Evolutionary conservation across 2,113 vertebrate species (phyloP).

Genomic region (Atractosteus spatula): DNA sequence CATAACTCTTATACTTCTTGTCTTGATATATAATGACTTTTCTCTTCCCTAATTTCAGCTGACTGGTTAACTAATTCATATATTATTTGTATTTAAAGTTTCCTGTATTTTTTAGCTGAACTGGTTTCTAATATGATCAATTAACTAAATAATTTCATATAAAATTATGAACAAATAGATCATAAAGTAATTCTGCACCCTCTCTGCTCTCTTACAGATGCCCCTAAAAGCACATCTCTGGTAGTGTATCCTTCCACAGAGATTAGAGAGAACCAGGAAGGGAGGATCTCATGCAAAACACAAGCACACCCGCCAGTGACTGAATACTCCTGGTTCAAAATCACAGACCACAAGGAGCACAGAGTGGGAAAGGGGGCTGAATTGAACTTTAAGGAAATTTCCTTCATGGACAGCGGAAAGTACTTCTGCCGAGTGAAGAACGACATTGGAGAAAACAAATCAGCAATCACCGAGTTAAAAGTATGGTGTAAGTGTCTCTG

Average conservation of each 20-base stretch:
- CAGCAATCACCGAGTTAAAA: conserved; percentile 20
- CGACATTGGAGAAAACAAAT: conserved; percentile 26
- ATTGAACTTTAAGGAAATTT: conserved; percentile 10
- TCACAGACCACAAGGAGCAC: accelerated
- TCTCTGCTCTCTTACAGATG: conserved; percentile 33
- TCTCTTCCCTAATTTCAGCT: too few relatives aligned
- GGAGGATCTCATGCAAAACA: conserved; percentile 40
- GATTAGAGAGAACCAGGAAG: conserved; percentile 25
- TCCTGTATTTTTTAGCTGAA: too few relatives aligned
- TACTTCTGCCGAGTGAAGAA: conserved; percentile 47
- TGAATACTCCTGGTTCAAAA: conserved; percentile 41
- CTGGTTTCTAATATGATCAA: too few relatives aligned
- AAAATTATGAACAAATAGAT: too few relatives aligned
- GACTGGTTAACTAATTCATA: too few relatives aligned
- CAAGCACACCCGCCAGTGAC: conserved; percentile 21
- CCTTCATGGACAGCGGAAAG: conserved; percentile 30
- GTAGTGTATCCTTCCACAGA: accelerated
- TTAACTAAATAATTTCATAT: too few relatives aligned
- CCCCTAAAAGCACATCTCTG: conserved; percentile 37
- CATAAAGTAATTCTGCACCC: too few relatives aligned
- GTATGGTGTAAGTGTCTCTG: conserved; percentile 49
- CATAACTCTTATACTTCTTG: too few relatives aligned
- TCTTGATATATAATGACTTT: too few relatives aligned
- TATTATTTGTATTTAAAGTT: too few relatives aligned
- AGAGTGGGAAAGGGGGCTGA: not conserved